Percentiles rank a stretch among this genome's conserved stretches.
Evolutionary conservation across 1,140 invertebrate species (phyloP).

Genomic region (Pteromalus puparum): DNA sequence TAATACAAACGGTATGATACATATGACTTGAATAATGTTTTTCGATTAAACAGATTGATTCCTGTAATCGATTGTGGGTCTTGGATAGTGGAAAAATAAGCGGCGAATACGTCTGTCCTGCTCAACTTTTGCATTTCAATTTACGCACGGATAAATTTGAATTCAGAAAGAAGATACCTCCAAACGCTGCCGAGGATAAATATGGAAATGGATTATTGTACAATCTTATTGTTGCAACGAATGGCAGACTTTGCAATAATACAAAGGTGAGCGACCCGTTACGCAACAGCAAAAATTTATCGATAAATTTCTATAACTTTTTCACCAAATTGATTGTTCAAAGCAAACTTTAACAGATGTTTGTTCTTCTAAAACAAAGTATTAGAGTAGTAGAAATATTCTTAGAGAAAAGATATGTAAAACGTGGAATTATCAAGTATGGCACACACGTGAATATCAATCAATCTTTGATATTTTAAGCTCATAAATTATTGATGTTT

Average conservation of each 20-base stretch:
- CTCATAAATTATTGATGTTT: background rate
- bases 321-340: too few relatives aligned
- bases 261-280: slow-evolving; percentile 10
- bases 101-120: slow-evolving; percentile 66
- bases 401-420: too few relatives aligned
- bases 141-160: slow-evolving; percentile 68
- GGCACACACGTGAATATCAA: too few relatives aligned
- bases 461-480: too few relatives aligned
- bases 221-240: slow-evolving; percentile 38
- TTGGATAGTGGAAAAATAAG: slow-evolving; percentile 73
- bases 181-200: slow-evolving; percentile 55
- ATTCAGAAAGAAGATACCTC: slow-evolving; percentile 65
- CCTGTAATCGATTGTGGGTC: slow-evolving; percentile 73
- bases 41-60: slow-evolving; percentile 63
- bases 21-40: background rate
- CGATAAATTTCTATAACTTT: too few relatives aligned
- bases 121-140: slow-evolving; percentile 73
- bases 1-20: background rate
- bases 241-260: slow-evolving; percentile 11
- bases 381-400: too few relatives aligned
- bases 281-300: too few relatives aligned
- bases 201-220: slow-evolving; percentile 30
- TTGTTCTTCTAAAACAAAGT: slow-evolving; percentile 41
- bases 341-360: background rate
- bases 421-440: too few relatives aligned